These are phyloP conservation scores for Leptinotarsa peninsularis DNA, from an alignment of 2,888 invertebrate species.

Conservation along the genomic window DNA sequence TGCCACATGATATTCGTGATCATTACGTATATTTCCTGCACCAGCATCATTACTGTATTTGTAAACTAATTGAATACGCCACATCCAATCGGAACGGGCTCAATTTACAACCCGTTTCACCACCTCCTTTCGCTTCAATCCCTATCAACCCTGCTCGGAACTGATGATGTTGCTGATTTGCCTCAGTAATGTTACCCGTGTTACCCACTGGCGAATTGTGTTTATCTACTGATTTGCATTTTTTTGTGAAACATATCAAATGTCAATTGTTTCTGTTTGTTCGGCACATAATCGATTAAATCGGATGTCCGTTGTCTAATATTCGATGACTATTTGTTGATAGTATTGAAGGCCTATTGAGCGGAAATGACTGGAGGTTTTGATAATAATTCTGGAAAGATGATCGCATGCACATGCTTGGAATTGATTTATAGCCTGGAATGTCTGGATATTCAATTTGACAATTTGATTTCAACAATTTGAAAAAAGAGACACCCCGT, in stretches of 20 bases:
- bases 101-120: neutral
- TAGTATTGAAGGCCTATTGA: neutral
- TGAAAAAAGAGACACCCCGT: too few species aligned
- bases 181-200: conserved; percentile 4
- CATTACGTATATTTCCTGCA: conserved; percentile 2
- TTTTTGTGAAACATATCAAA: neutral
- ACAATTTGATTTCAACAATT: too few species aligned
- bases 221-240: conserved; percentile 6
- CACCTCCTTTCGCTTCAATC: neutral
- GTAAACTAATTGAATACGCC: conserved; percentile 5
- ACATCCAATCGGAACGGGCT: neutral
- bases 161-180: conserved; percentile 14
- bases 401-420: too few species aligned
- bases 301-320: neutral
- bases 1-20: too few species aligned
- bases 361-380: neutral
- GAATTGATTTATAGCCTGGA: too few species aligned
- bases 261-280: conserved; percentile 3
- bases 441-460: too few species aligned
- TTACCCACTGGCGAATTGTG: conserved; percentile 2
- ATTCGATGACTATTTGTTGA: neutral
- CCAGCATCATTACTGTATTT: neutral
- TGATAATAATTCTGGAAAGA: too few species aligned
- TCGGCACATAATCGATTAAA: neutral
- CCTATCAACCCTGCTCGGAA: neutral